These are phyloP conservation scores for Merodon equestris DNA, from an alignment of 2,888 invertebrate species.

Conservation along the genomic window DNA sequence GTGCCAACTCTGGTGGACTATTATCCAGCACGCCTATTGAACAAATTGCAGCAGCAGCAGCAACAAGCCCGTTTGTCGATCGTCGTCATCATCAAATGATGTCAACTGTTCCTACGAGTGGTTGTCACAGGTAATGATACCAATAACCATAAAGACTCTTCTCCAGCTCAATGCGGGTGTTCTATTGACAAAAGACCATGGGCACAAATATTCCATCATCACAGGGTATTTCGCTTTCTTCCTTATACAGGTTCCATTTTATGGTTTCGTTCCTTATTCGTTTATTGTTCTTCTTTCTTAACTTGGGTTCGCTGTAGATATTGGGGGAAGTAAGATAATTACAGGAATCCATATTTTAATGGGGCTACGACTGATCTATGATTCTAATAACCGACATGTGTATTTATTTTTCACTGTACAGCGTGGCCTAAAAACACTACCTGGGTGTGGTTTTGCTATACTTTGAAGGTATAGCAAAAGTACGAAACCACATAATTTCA, in stretches of 20 bases:
- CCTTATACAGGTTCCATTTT: constrained; percentile 49
- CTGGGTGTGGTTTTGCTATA: no score
- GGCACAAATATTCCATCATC: constrained; percentile 9
- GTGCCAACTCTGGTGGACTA: constrained; percentile 48
- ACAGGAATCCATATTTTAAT: constrained; percentile 43
- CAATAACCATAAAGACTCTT: constrained; percentile 58
- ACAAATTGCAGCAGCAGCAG: constrained; percentile 61
- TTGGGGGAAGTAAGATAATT: constrained; percentile 27
- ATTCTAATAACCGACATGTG: no score
- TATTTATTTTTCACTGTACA: no score
- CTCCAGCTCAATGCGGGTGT: constrained; percentile 14
- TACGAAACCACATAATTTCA: no score
- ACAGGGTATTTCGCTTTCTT: constrained; percentile 26
- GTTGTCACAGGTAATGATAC: constrained; percentile 66
- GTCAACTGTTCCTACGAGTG: constrained; percentile 53
- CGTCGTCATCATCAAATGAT: constrained; percentile 57
- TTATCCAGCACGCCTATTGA: constrained; percentile 51
- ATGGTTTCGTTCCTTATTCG: constrained; percentile 57
- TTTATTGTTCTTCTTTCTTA: constrained; percentile 47
- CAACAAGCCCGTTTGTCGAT: constrained; percentile 60
- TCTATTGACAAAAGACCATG: constrained; percentile 10
- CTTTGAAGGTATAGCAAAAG: no score
- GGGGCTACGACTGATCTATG: no score
- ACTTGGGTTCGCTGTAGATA: not conserved
- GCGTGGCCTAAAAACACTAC: no score